A percentile compares a stretch with the other conserved stretches of the same genome.
phyloP scores from a whole-genome alignment of 2,888 invertebrate species.

The Acanthosoma haemorrhoidale region DNA sequence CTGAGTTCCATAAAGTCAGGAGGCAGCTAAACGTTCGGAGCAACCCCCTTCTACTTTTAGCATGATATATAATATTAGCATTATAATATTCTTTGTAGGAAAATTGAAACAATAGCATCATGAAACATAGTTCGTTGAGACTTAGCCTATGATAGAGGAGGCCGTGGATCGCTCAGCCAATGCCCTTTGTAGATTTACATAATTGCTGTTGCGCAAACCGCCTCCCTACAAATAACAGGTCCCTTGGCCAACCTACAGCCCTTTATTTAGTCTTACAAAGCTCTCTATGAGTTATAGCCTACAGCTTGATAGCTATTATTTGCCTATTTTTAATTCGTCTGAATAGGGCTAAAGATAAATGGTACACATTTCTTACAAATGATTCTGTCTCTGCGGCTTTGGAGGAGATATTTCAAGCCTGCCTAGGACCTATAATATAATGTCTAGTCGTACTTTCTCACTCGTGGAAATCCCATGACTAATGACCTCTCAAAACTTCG shows the following conservation, averaged over 20 bases:
- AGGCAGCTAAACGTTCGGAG: too few species aligned
- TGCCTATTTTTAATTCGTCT: conserved; percentile 5
- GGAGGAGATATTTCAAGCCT: neutral
- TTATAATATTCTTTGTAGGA: too few species aligned
- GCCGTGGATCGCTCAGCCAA: too few species aligned
- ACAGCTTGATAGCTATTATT: neutral
- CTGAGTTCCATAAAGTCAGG: too few species aligned
- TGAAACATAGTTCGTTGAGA: too few species aligned
- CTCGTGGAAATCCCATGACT: too few species aligned
- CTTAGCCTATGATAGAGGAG: neutral
- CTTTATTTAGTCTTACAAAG: neutral
- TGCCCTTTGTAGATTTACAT: neutral
- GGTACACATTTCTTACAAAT: neutral
- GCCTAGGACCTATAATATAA: neutral
- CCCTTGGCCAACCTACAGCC: neutral
- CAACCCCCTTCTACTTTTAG: too few species aligned
- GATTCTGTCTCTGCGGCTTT: neutral
- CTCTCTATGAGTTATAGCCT: neutral
- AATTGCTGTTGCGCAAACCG: neutral
- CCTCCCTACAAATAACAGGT: neutral
- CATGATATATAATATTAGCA: too few species aligned
- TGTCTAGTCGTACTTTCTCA: neutral
- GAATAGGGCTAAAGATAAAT: neutral
- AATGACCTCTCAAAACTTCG: too few species aligned
- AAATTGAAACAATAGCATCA: too few species aligned